Evolutionary conservation across 1,140 invertebrate genomes (phyloP).

Genomic region (Microplitis demolitor): DNA sequence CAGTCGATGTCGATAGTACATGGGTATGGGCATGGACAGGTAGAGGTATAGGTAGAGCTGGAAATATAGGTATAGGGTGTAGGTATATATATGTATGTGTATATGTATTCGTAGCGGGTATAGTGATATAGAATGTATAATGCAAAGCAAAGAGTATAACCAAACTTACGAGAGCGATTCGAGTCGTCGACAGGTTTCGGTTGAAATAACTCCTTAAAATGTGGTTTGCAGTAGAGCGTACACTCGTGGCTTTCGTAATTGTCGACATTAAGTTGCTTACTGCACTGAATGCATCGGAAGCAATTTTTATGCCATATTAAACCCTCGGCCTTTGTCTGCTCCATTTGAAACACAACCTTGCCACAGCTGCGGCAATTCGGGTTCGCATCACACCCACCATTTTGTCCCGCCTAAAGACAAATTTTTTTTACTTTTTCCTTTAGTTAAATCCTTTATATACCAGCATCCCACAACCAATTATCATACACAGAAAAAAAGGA

Average conservation of each 20-base stretch:
- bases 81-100: background rate
- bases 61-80: too few relatives aligned
- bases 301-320: constrained; percentile 89
- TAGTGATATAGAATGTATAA: background rate
- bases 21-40: too few relatives aligned
- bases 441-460: too few relatives aligned
- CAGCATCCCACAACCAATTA: too few relatives aligned
- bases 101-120: background rate
- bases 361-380: constrained; percentile 78
- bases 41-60: too few relatives aligned
- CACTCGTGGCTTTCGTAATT: constrained; percentile 90
- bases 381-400: constrained; percentile 54
- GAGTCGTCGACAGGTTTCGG: constrained; percentile 85
- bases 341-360: constrained; percentile 94
- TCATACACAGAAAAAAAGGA: too few relatives aligned
- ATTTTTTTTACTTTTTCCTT: background rate
- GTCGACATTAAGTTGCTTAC: constrained; percentile 86
- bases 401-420: constrained; percentile 52
- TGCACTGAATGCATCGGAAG: constrained; percentile 87
- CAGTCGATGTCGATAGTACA: too few relatives aligned
- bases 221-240: constrained; percentile 87
- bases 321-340: constrained; percentile 87
- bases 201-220: constrained; percentile 89
- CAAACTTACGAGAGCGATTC: constrained; percentile 69
- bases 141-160: constrained; percentile 5